Base-by-base conservation (phyloP, 1,140 invertebrate species). In the Zaprionus kolodkinae region DNA sequence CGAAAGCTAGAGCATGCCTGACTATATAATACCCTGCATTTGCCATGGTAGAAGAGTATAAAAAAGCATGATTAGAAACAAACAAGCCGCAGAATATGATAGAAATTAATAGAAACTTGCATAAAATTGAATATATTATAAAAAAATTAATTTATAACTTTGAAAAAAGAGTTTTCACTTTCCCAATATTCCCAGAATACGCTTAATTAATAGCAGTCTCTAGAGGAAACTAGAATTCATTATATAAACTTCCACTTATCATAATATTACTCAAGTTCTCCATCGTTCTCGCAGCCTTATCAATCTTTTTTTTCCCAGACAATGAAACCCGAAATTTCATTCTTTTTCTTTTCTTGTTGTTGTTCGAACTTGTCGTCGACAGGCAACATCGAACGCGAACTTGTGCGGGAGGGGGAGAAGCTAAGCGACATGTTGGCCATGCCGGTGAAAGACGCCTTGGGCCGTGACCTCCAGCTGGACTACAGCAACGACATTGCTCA, bases 391-490 rank as follows among this genome's bases (percentile, higher is more conserved):
- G 95, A 95, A 91, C 93, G 93, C 56, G 95, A 96, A 87, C 93
- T 96, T 65, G 93, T 95, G n/a, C 94, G 95, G 78, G 96, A 96
- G 93, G 96, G 96, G 13, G 96, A 97, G 91, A 96, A 96, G 81
- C 92, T 97, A 33, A 95, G 96, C 25, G 96, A 97, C 91, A 94
- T 97, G 91, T 93, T 97, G 59, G 96, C 96, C 7, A 95, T 96
- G 93, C 96, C 96, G 10, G 94, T 97, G 48, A 97, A 97, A 93
- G 96, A 97, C 92, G 96, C 96, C 0, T 93, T 96, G 61, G 96
- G 96, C 21, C 94, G 95, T 72, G 96, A 96, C 91, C 94, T 97
- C 79, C 93, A 94, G 13, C 94, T 96, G 7, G 95, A 97, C 93
- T 96, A 96, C 73, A 94, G 94, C 30, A 93, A 94, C 79, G 96